These are phyloP conservation scores for Columba guinea DNA, from an alignment of 2,797 vertebrate genomes.

Conservation along the genomic window DNA sequence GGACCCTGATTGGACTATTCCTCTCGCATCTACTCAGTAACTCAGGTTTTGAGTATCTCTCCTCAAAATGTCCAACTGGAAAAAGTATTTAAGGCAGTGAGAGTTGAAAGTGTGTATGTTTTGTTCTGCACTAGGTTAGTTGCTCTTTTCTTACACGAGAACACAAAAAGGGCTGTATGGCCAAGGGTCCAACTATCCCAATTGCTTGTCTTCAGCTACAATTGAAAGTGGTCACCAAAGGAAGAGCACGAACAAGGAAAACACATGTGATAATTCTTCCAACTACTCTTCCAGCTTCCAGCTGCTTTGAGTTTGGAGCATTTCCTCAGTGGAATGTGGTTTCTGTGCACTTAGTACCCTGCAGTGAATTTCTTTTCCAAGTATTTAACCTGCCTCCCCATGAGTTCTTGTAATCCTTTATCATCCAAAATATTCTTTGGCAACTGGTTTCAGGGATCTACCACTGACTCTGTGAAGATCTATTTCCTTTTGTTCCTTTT, in stretches of 20 bases:
- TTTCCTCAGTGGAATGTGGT: neutral
- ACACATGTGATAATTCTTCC: neutral
- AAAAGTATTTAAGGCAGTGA: neutral
- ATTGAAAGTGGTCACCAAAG: neutral
- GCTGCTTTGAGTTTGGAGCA: neutral
- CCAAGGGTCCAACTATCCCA: neutral
- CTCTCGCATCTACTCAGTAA: neutral
- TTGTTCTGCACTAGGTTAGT: neutral
- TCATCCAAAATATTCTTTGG: neutral
- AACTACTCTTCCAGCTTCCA: neutral
- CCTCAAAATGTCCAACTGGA: neutral
- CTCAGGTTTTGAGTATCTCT: neutral
- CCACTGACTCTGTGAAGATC: neutral
- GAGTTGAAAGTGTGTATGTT: neutral
- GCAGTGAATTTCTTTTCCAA: neutral
- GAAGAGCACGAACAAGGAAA: neutral
- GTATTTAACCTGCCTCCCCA: neutral
- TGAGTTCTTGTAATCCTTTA: constrained; percentile 29
- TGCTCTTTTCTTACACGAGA: neutral
- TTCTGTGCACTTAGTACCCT: neutral
- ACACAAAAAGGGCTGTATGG: neutral
- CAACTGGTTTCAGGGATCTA: neutral
- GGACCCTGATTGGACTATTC: neutral
- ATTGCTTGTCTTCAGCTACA: neutral
- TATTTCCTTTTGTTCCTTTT: neutral